Evolutionary conservation across 2,797 vertebrate species (phyloP), one percentile per base, ranked within the genome.

Genomic region (Otus scops): DNA sequence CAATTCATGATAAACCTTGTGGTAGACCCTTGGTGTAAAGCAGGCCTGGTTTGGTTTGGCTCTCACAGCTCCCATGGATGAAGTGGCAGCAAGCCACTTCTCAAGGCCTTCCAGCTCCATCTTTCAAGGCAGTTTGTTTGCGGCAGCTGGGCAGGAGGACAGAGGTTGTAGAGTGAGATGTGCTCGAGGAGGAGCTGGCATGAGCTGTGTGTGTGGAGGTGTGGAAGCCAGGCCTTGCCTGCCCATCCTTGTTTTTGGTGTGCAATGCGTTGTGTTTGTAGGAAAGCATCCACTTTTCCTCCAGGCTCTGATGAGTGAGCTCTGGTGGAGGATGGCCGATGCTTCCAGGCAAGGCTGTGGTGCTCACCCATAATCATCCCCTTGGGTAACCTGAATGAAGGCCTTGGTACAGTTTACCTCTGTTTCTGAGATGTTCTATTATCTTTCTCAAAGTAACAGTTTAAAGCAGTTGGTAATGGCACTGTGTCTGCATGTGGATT

Each of bases 231-330:
- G 10, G 68, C 54, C 61, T 32, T n/a, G 56, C 26, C 64, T 27
- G 41, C 36, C 39, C 7, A 0, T 27, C 48, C 36, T 51, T 65
- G 7, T 34, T 65, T 34, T 70, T 54, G 64, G 19, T 6, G 10
- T 67, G 56, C 36, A 64, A 24, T 0, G 4, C 1, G 1, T 19
- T 50, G 13, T 11, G 4, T 47, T 26, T 71, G 15, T n/a, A 45
- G 41, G 59, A 75, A 85, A 92, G 34, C 24, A 45, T 57, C 26
- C 1, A 4, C 59, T 83, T 74, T 69, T 51, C 32, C 14, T 78
- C 23, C 30, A 45, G 47, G 28, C 26, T 63, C 45, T 56, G 50
- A 26, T 26, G 38, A 39, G 38, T 26, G 38, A 39, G 41, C 26
- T 30, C 53, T 71, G 69, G 39, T 61, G 48, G 57, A 67, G 23